Base-by-base conservation (phyloP, 2,113 vertebrate species). In the Spizaetus ornatus region DNA sequence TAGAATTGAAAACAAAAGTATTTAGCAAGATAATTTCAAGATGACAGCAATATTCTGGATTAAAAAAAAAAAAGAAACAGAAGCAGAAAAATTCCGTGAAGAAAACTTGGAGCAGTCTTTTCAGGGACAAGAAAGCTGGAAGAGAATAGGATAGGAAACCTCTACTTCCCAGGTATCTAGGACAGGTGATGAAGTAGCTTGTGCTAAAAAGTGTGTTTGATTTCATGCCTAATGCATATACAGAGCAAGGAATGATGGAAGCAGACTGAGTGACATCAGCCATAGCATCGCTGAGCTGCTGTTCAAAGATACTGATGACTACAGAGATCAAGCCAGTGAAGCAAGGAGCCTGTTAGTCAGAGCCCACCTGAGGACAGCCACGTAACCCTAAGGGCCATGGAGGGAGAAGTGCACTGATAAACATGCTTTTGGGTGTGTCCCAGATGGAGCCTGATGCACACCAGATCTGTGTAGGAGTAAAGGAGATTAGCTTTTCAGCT, bases 1-100 rank as follows among this genome's bases (percentile, higher is more conserved):
- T 74, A 34, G 53, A 97, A 94, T 78, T 76, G 62, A 96, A 91
- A 93, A 58, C 40, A 80, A 22, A 88, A 82, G 40, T 48, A 84
- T 88, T 87, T 90, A 76, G 26, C 53, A 66, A 84, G 82, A 86
- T 58, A 83, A 77, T 73, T 86, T 88, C 11, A 17, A 65, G 67
- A 53, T 47, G 72, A 69, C 42, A 89, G 55, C 40, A 90, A 43
- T 3, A 4, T 78, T 83, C 40, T 90, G 53, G 45, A 91, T 84
- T 40, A 3, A 43, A 48, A 61, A 95, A 50, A 61, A 95, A 36
- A 11, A 43, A 43, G 3, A 36, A 21, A 40, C 7, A 73, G 53
- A 19, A 80, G 50, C 16, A 95, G 40, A 69, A 76, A 62, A 88
- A 66, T 8, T 45, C 53, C 66, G 20, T 42, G 59, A 81, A 42